Evolutionary conservation across 1,140 invertebrate species (phyloP), one percentile per base, ranked within the genome.

Genomic region (Drosophila leontia): DNA sequence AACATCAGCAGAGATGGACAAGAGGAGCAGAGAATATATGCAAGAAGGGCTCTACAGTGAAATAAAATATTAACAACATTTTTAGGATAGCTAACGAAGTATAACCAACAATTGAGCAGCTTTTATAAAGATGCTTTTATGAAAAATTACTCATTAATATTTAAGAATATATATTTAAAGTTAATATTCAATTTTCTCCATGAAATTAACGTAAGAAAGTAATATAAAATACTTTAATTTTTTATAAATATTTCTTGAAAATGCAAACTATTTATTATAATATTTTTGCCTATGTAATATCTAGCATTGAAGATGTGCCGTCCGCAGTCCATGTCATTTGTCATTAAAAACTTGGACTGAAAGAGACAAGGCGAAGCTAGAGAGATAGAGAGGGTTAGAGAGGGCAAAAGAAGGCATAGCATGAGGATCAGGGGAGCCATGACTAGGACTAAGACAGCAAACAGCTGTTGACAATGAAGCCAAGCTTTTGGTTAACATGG

Each of bases 401-500:
- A n/a, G 26, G 45, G 35, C 32, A 44, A 37, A n/a, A 12, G 7
- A 19, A n/a, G 17, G 57, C 2, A 35, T 15, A n/a, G 17, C n/a
- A 45, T 19, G 58, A 63, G 47, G 53, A 58, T 56, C 47, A 42
- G 60, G 42, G 35, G 60, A 68, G 58, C 56, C 57, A 60, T 59
- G 62, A 57, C 62, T 57, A 78, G 75, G 42, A 69, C 63, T 74
- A 81, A 61, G 71, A 81, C 81, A 77, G 75, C 80, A 55, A 88
- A 84, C 84, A 87, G 84, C 84, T 87, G 83, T 87, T 87, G 80
- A 88, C 84, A 87, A 88, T 78, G 80, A 56, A 78, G 84, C 68
- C 80, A 87, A 87, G 84, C 84, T 88, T 87, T 84, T 69, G 84
- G 84, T 80, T 88, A 87, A 90, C 84, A 84, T 87, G 84, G 83